A percentile compares a stretch with the other conserved stretches of the same genome.
These are phyloP conservation scores for Psittacula echo DNA, from an alignment of 2,797 vertebrate species.

Conservation along the genomic window DNA sequence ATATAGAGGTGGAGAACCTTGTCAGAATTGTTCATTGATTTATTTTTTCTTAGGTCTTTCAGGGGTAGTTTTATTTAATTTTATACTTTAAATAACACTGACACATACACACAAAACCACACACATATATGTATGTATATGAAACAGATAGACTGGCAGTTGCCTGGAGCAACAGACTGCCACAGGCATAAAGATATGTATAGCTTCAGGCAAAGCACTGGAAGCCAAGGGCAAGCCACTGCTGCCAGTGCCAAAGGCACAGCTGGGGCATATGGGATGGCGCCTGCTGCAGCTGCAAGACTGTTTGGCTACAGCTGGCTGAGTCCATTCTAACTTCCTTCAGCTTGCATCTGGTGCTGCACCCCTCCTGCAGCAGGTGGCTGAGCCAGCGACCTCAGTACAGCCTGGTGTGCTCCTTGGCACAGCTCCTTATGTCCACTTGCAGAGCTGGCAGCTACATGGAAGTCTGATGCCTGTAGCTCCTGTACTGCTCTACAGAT, in stretches of 20 bases:
- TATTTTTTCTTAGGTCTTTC: neutral
- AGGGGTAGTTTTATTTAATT: neutral
- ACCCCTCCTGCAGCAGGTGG: neutral
- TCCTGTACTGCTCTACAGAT: neutral
- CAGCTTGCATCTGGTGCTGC: neutral
- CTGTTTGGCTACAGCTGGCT: neutral
- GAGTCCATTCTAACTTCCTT: neutral
- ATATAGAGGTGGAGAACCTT: neutral
- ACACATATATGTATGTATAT: fast-evolving
- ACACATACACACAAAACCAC: neutral
- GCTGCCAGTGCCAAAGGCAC: neutral
- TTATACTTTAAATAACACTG: neutral
- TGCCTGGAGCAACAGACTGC: neutral
- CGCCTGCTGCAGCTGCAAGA: neutral
- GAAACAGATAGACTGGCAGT: neutral
- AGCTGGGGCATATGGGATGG: neutral
- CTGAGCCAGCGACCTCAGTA: neutral
- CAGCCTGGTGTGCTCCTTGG: neutral
- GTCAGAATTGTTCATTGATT: neutral
- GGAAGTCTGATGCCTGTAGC: neutral
- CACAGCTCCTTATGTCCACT: neutral
- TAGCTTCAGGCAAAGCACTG: neutral
- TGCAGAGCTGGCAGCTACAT: neutral
- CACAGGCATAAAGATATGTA: neutral
- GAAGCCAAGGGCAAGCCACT: neutral